These are phyloP conservation scores for Pyxicephalus adspersus DNA, from an alignment of 2,113 vertebrate genomes.

Conservation along the genomic window DNA sequence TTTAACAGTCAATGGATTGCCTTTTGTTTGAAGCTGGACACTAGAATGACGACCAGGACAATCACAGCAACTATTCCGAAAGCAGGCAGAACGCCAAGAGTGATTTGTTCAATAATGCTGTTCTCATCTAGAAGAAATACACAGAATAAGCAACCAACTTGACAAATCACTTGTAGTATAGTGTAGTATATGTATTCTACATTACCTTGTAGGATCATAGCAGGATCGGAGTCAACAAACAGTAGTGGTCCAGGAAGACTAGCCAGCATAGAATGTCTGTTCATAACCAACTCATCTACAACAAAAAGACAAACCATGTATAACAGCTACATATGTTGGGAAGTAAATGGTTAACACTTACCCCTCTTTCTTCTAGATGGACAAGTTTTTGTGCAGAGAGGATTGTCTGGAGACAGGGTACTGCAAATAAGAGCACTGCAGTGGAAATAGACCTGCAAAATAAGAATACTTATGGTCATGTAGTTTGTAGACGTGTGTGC, in stretches of 20 bases:
- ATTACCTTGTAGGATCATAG: not conserved
- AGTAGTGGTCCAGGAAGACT: conserved; percentile 70
- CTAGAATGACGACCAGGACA: not conserved
- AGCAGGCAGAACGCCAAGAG: conserved; percentile 33
- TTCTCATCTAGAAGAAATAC: conserved; percentile 11
- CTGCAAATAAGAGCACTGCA: conserved; percentile 70
- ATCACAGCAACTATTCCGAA: conserved; percentile 23
- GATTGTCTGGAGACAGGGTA: conserved; percentile 60
- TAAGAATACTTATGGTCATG: not conserved
- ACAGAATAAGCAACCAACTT: not conserved
- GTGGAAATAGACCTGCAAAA: conserved; percentile 73
- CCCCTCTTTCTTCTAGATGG: conserved; percentile 67
- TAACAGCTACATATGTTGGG: not conserved
- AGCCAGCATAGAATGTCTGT: conserved; percentile 37
- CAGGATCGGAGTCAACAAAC: conserved; percentile 41
- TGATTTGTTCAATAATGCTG: not conserved
- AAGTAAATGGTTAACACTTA: conserved; percentile 44
- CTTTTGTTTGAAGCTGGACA: not conserved
- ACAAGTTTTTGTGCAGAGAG: conserved; percentile 66
- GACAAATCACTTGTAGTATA: not conserved
- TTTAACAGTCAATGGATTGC: too few relatives aligned
- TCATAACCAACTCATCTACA: conserved; percentile 42
- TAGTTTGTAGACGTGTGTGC: too few relatives aligned
- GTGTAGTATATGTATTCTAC: not conserved
- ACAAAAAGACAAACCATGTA: not conserved